Base-by-base conservation (phyloP, 2,797 vertebrate species). In the Bradypodion ventrale region DNA sequence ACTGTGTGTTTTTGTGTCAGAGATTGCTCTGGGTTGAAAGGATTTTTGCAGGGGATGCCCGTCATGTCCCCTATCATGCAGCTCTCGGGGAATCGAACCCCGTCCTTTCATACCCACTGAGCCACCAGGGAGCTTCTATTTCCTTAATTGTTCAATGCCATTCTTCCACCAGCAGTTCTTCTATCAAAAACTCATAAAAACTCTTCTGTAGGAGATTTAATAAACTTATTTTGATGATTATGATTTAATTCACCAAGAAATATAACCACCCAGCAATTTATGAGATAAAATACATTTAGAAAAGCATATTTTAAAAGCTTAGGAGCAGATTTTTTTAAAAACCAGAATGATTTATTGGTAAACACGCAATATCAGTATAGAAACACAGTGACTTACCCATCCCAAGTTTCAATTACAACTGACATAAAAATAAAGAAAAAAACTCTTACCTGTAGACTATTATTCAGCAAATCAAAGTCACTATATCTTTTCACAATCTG, bases 401-500 rank as follows among this genome's bases (percentile, higher is more conserved):
- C 44, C 7, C 46, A 9, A 27, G 19, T 52, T 60, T 49, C 32
- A 7, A 62, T 32, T 37, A 59, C n/a, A 66, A 19, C 35, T 59
- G 21, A 29, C 32, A 69, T 56, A 56, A 56, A 42, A 76, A 81
- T 32, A 69, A 69, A 25, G 63, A 62, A 42, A 42, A 88, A 92
- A 90, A 70, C 79, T 85, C 96, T 98, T 96, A 99, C 99, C 98
- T 98, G 96, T 91, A 99, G 94, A 92, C 95, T 98, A 93, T 95
- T 98, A 95, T 99, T 98, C 82, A 99, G 97, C 89, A 97, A 95
- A 82, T 99, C 98, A 82, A 99, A 99, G 95, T 99, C 98, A 87
- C 99, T 99, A 94, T 99, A 99, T 92, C 99, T 96, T 79, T 98
- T 97, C 87, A 99, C 95, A 89, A 99, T 97, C 99, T 99, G 96